Conservation (phyloP, 2,888 invertebrate species). For the Celastrina argiolus region DNA sequence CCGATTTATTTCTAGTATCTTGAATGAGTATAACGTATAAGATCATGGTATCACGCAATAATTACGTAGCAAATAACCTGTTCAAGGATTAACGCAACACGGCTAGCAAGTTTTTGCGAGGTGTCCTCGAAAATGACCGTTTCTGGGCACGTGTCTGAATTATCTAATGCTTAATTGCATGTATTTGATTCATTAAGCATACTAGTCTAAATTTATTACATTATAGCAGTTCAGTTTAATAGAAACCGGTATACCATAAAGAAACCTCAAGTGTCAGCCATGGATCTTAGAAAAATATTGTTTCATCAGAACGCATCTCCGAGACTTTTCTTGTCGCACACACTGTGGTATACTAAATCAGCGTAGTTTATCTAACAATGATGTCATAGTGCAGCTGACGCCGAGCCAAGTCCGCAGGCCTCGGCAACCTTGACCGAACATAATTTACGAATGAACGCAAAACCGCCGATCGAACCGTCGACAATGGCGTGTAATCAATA, state of each 20-base stretch:
- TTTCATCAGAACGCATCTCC: neutral
- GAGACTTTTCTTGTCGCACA: neutral
- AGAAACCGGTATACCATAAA: neutral
- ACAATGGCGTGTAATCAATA: slow-evolving; percentile 16
- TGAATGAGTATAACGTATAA: neutral
- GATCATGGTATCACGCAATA: neutral
- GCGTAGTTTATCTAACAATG: neutral
- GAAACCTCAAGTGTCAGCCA: neutral
- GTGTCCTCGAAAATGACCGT: slow-evolving; percentile 17
- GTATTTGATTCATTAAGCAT: neutral
- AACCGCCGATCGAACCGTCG: neutral
- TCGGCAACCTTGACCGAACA: slow-evolving; percentile 68
- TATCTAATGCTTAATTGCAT: neutral
- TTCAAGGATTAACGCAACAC: slow-evolving; percentile 5
- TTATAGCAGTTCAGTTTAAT: neutral
- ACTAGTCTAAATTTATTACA: neutral
- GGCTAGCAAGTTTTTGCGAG: slow-evolving; percentile 7
- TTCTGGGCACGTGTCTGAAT: neutral
- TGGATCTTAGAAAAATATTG: neutral
- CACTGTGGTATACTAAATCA: neutral
- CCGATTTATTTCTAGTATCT: neutral
- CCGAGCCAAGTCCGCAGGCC: slow-evolving; percentile 60
- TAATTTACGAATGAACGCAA: slow-evolving; percentile 24
- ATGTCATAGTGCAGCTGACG: slow-evolving; percentile 42
- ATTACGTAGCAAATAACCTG: slow-evolving; percentile 13